Percentiles rank a stretch among this genome's conserved stretches.
These are phyloP conservation scores for Drosophila arawakana DNA, from an alignment of 1,140 invertebrate genomes.

Conservation along the genomic window DNA sequence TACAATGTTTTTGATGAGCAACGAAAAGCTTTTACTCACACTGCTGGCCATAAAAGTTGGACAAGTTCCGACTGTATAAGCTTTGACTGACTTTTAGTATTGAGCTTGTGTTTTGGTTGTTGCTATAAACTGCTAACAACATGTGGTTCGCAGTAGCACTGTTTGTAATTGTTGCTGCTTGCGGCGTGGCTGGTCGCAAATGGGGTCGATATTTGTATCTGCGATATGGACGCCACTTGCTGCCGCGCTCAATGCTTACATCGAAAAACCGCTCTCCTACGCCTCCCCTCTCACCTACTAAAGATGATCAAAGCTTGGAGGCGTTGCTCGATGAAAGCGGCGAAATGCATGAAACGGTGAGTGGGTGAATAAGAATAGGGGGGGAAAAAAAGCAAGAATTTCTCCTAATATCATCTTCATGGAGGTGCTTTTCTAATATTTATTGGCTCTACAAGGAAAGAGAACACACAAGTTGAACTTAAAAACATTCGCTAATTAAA, in stretches of 20 bases:
- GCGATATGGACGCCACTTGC: constrained; percentile 75
- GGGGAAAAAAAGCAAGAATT: background rate
- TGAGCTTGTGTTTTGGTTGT: constrained; percentile 1
- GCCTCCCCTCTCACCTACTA: constrained; percentile 74
- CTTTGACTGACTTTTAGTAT: constrained; percentile 28
- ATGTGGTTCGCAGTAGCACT: constrained; percentile 76
- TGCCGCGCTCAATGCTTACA: constrained; percentile 73
- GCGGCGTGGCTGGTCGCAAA: constrained; percentile 74
- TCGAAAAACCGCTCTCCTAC: constrained; percentile 80
- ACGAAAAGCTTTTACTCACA: constrained; percentile 59
- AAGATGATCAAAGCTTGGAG: constrained; percentile 82
- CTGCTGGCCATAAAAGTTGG: constrained; percentile 51
- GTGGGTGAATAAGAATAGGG: constrained; percentile 22
- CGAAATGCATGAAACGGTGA: constrained; percentile 84
- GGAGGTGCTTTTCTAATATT: background rate
- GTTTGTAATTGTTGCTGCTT: constrained; percentile 56
- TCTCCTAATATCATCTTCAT: no score
- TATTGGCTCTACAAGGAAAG: background rate
- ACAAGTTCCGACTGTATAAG: constrained; percentile 8
- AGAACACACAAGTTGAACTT: background rate
- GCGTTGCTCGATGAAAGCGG: constrained; percentile 77
- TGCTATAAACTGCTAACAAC: constrained; percentile 34
- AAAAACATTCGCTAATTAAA: background rate
- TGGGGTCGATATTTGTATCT: constrained; percentile 80
- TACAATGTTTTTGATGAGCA: constrained; percentile 37